These are phyloP conservation scores for Periplaneta americana DNA, from an alignment of 1,140 invertebrate genomes.

Conservation along the genomic window DNA sequence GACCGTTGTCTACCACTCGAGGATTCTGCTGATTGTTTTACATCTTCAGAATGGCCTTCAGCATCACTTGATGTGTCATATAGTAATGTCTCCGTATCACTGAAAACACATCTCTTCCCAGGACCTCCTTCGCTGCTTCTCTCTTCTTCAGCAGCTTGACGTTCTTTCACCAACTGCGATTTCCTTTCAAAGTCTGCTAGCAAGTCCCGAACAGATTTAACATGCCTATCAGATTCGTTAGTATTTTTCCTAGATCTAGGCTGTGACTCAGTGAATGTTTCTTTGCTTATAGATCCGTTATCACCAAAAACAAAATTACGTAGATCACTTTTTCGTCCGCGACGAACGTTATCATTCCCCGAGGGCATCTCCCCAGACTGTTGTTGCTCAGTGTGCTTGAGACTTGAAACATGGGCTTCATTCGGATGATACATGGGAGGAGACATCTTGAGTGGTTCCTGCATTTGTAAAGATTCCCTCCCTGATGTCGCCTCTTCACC, in stretches of 20 bases:
- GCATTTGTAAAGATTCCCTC: constrained; percentile 35
- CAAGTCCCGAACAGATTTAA: constrained; percentile 46
- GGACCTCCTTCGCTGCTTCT: constrained; percentile 25
- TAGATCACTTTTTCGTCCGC: background rate
- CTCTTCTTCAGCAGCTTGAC: constrained; percentile 31
- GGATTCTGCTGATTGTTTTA: background rate
- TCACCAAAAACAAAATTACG: background rate
- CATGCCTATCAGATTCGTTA: constrained; percentile 22
- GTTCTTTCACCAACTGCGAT: constrained; percentile 33
- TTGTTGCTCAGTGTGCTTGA: constrained; percentile 3
- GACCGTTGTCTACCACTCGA: too few relatives aligned
- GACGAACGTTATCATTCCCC: background rate
- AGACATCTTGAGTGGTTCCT: constrained; percentile 41
- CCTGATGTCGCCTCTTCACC: constrained; percentile 21
- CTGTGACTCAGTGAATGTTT: background rate
- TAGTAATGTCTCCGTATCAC: constrained; percentile 44
- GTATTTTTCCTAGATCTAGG: background rate
- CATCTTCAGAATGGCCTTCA: background rate
- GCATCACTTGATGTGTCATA: constrained; percentile 44
- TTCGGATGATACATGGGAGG: constrained; percentile 34
- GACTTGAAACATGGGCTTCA: constrained; percentile 40
- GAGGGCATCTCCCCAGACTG: background rate
- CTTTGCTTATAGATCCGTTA: background rate
- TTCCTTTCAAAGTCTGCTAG: constrained; percentile 48
- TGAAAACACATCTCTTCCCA: constrained; percentile 38